Base-by-base conservation (phyloP, 2,113 vertebrate genomes). In the Bufo bufo region DNA sequence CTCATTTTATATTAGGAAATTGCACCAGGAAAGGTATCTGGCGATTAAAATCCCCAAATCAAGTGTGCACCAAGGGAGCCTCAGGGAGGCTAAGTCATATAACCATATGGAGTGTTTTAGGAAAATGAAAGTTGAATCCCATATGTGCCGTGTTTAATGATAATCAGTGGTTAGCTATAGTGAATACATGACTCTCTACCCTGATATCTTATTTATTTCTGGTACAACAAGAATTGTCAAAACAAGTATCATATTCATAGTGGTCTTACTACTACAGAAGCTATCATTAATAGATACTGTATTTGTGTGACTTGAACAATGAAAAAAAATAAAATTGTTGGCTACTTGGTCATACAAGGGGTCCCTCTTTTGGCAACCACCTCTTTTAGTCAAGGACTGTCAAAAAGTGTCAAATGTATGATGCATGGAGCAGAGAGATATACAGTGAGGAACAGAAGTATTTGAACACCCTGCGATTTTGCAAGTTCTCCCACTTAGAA, bases 41-140 rank as follows among this genome's bases (percentile, higher is more conserved):
- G 77, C 71, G 77, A 87, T 87, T 79, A 81, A 80, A 61, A 87
- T 87, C 77, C 65, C 77, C 79, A 78, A 66, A 58, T 81, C 77
- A 81, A 80, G 63, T 81, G 33, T 47, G 63, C 47, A 50, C 85
- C 19, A 74, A 23, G 17, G 43, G 56, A 85, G 72, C 71, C 72
- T 85, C 84, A 23, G 72, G 72, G 33, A 77, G 56, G 16, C 23
- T 56, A 45, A 72, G 72, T 85, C n/a, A 85, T 85, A 77, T 63
- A 20, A 72, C 84, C 72, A 77, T 75, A 85, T 85, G 69, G 84
- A 61, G 72, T 49, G 56, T 61, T 77, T 85, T 85, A 61, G 72
- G 72, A 77, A 61, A 77, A 85, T 49, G 56, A 77, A 71, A 58
- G 71, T n/a, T 47, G 19, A 61, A 59, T 33, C 33, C 33, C 33